Evolutionary conservation across 2,113 vertebrate genomes (phyloP), one percentile per base, ranked within the genome.

Genomic region (Tachysurus fulvidraco): DNA sequence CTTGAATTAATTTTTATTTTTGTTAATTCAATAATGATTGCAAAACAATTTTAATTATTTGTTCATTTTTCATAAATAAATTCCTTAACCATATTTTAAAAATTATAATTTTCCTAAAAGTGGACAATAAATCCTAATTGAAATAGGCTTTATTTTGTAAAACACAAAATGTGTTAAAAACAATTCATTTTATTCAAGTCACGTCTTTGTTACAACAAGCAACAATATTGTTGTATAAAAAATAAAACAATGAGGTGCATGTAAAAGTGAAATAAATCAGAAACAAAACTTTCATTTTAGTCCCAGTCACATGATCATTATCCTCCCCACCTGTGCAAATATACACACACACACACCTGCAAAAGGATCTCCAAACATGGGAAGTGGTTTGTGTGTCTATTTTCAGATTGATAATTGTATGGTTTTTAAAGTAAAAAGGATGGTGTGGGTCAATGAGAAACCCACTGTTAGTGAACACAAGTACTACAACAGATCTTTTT

Each of bases 351-450:
- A 36, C 9, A 59, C 16, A 80, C 52, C 50, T 19, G n/a, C 25
- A 54, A 25, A n/a, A 55, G 7, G 52, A 36, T 57, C 74, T n/a
- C 52, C n/a, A 79, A 79, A 79, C 52, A 79, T 79, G 25, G 16
- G 76, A 64, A 64, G 80, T 60, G 62, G 44, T 83, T 67, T 69
- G 28, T 67, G 46, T 55, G 62, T 83, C 23, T 82, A 83, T 67
- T 67, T 64, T 65, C 46, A 1, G 44, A 54, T 54, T 50, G 16
- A 69, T 21, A 69, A 55, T 36, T 52, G 44, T 21, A 83, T 5
- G 4, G 64, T 21, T 69, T 55, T 30, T 7, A 55, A 30, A 55
- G 46, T 30, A 19, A 83, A 83, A 71, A 17, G 19, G 81, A 83
- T 52, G 16, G n/a, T 30, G n/a, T 69, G 81, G 64, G 64, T 71